Percentiles rank a stretch among this genome's conserved stretches.
Conservation (phyloP, 2,888 invertebrate species). For the Oscheius sp. region DNA sequence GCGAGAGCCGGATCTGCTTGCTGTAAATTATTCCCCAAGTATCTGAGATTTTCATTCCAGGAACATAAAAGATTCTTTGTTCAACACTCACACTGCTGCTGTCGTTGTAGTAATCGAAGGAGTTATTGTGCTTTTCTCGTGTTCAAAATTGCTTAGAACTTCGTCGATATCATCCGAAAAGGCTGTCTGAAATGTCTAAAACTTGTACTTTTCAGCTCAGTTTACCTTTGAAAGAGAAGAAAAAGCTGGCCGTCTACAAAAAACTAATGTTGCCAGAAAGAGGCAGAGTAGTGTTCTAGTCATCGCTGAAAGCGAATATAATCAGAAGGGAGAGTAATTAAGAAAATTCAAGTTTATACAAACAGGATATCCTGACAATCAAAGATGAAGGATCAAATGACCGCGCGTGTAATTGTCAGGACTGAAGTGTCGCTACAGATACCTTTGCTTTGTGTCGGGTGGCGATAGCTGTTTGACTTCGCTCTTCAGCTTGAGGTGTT, state of each 20-base stretch:
- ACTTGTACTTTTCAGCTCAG: background rate
- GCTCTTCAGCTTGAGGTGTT: constrained; percentile 15
- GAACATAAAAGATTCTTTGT: constrained; percentile 1
- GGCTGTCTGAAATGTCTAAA: background rate
- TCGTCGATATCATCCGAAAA: constrained; percentile 19
- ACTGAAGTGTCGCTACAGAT: constrained; percentile 26
- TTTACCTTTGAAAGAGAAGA: background rate
- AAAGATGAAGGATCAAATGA: constrained; percentile 5
- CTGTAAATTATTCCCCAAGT: constrained; percentile 17
- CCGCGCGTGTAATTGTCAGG: constrained; percentile 14
- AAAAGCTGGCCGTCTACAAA: background rate
- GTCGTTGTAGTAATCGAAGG: background rate
- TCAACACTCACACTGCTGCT: background rate
- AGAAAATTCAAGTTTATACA: too few species aligned
- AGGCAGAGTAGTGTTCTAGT: background rate
- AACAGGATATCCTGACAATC: background rate
- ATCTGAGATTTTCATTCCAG: background rate
- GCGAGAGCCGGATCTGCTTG: constrained; percentile 8
- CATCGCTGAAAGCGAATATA: too few species aligned
- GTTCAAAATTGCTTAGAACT: constrained; percentile 1
- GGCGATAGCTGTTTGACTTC: constrained; percentile 12
- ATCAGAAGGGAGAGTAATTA: too few species aligned
- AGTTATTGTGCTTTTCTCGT: background rate
- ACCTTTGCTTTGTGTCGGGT: constrained; percentile 11
- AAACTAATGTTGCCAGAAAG: background rate